Evolutionary conservation across 1,140 invertebrate species (phyloP), one percentile per base, ranked within the genome.

Genomic region (Capitella teleta): DNA sequence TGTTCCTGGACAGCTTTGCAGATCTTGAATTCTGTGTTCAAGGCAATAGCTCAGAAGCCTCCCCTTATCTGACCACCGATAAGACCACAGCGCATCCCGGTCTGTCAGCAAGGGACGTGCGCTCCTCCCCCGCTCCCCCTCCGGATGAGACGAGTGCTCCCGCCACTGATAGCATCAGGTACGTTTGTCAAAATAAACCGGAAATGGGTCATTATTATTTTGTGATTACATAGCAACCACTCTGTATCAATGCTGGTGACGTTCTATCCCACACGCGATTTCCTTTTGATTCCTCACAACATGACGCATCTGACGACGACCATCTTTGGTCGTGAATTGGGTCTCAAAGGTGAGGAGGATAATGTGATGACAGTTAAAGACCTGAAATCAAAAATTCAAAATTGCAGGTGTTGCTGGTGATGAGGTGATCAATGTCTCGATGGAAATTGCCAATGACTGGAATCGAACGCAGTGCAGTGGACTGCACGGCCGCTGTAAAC

Each of bases 21-120:
- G 51, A 61, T n/a, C 46, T 66, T 6, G 59, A 70, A 25, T 68
- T 68, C 40, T 68, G 66, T 55, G 55, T 68, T 14, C 5, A 24
- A 28, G 18, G 25, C 23, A 44, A 44, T 14, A 26, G 18, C 2
- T 24, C 42, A 6, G 42, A 44, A 16, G 25, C 28, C n/a, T 21
- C 25, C 2, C 16, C 26, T 16, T 28, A 21, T 10, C n/a, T 25
- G 23, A 16, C 21, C 16, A n/a, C 42, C 8, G n/a, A 18, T 12
- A 44, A 21, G 5, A 44, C 5, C n/a, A 25, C 42, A 6, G 21
- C n/a, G n/a, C n/a, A n/a, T n/a, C n/a, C n/a, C n/a, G n/a, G n/a
- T n/a, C n/a, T n/a, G n/a, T n/a, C n/a, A n/a, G n/a, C n/a, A n/a
- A n/a, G n/a, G n/a, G n/a, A n/a, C n/a, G n/a, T n/a, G n/a, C n/a